Evolutionary conservation across 2,888 invertebrate genomes (phyloP), one percentile per base, ranked within the genome.

Genomic region (Alentia gelatinosa): DNA sequence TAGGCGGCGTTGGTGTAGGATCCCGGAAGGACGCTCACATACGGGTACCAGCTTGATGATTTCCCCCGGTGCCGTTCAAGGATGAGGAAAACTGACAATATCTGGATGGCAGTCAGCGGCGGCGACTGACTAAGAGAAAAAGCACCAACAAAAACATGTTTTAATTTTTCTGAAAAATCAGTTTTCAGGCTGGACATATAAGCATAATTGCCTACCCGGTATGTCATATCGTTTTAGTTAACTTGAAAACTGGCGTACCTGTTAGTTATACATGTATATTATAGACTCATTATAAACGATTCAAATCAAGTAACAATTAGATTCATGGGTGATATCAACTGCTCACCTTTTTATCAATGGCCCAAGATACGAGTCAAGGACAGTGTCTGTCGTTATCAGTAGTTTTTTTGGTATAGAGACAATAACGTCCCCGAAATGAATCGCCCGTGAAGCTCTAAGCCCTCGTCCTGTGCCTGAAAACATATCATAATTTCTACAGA

Each of bases 401-500:
- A 95, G 97, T 96, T 94, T 96, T 94, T 94, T 95, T 94, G 97
- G 97, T 96, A 97, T 97, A 97, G 94, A 96, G 91, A 95, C 96
- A 91, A 97, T 97, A 96, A 95, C 96, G 93, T 97, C 97, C 89
- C 97, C 97, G 37, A 96, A 94, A 12, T 94, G 93, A 50, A 98
- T 96, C 74, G 95, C 96, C 93, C 96, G 96, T 94, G 97, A 97
- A 0, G 98, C 97, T 94, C 97, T 97, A 37, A 98, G 96, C 35
- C 98, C 98, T 91, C 98, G 97, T 12, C 98, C 98, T 5, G 98
- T 98, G 15, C 96, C 95, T 39, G 96, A 93, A 95, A 98, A 39
- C 15, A 79, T 9, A 47, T 47, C 9, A n/a, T n/a, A n/a, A n/a
- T n/a, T n/a, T n/a, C n/a, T n/a, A n/a, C n/a, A n/a, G n/a, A n/a